A percentile compares a stretch with the other conserved stretches of the same genome.
phyloP scores from a whole-genome alignment of 2,888 invertebrate species.

The Mongoloraphidia duomilia region DNA sequence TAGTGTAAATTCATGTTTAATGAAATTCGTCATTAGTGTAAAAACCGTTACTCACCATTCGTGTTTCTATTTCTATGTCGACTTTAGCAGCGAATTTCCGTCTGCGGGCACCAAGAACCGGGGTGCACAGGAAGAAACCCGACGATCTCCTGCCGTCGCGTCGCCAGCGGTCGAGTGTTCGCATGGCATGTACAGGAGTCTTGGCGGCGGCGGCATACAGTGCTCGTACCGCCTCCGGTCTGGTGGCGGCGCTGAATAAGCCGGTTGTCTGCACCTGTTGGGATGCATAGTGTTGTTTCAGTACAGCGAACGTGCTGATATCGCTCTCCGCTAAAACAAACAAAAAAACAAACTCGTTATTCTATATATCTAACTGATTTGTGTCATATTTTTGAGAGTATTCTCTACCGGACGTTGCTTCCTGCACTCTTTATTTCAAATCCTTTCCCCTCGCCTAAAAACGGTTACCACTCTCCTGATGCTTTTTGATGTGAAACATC shows the following conservation, averaged over 20 bases:
- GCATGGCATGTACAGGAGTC: slow-evolving; percentile 45
- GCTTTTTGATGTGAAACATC: too few species aligned
- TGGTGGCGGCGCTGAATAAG: slow-evolving; percentile 60
- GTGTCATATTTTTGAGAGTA: too few species aligned
- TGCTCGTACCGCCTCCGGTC: slow-evolving; percentile 58
- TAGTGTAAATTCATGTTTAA: too few species aligned
- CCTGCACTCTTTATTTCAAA: too few species aligned
- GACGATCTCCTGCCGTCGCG: slow-evolving; percentile 47
- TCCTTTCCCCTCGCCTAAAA: too few species aligned
- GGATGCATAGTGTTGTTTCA: slow-evolving; percentile 63
- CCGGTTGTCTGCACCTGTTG: slow-evolving; percentile 52
- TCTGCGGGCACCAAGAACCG: slow-evolving; percentile 58
- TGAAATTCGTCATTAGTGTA: too few species aligned
- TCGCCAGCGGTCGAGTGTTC: slow-evolving; percentile 51
- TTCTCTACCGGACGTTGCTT: too few species aligned
- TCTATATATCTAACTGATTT: too few species aligned
- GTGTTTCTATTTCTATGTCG: slow-evolving; percentile 75
- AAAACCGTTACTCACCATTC: slow-evolving; percentile 51
- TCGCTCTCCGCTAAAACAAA: slow-evolving; percentile 78
- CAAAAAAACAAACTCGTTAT: slow-evolving; percentile 9
- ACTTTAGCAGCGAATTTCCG: slow-evolving; percentile 51
- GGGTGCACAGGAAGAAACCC: slow-evolving; percentile 65
- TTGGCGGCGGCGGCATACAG: slow-evolving; percentile 67
- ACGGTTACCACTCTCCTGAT: too few species aligned
- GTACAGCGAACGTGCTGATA: slow-evolving; percentile 70